These are phyloP conservation scores for Zoanthus gigantus DNA, from an alignment of 92 coral and sea anemone species.

Conservation along the genomic window DNA sequence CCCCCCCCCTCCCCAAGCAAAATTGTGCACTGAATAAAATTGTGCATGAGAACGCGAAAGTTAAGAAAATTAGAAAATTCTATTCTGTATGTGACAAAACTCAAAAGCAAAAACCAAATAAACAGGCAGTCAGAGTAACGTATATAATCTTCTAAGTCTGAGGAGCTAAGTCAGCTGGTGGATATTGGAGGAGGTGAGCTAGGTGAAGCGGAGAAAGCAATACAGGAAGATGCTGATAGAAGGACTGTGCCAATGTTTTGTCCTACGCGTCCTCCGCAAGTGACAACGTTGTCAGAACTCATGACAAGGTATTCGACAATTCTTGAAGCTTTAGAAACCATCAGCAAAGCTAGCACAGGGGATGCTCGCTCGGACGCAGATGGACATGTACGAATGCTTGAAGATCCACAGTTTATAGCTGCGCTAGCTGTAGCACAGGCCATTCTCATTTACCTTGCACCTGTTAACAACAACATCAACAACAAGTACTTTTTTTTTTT, in stretches of 20 bases:
- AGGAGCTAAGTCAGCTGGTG: slow-evolving; percentile 25
- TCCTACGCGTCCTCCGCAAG: slow-evolving; percentile 58
- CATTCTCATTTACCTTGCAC: slow-evolving; percentile 54
- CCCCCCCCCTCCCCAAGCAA: too few species aligned
- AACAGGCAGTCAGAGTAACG: too few species aligned
- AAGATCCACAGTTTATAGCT: slow-evolving; percentile 57
- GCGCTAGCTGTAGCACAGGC: slow-evolving; percentile 58
- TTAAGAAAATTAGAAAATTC: too few species aligned
- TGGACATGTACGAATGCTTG: slow-evolving; percentile 56
- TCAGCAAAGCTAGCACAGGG: slow-evolving; percentile 57
- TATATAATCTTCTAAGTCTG: slow-evolving; percentile 39
- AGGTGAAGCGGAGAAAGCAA: slow-evolving; percentile 50
- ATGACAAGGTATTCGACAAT: slow-evolving; percentile 57
- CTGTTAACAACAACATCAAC: too few species aligned
- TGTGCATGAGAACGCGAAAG: too few species aligned
- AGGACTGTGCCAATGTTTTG: slow-evolving; percentile 60
- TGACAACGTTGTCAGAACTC: slow-evolving; percentile 62
- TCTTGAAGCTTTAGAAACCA: slow-evolving; percentile 49
- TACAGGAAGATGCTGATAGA: slow-evolving; percentile 43
- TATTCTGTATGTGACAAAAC: too few species aligned
- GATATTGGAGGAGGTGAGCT: slow-evolving; percentile 49
- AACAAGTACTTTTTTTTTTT: too few species aligned
- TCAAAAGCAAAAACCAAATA: not conserved
- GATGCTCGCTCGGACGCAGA: slow-evolving; percentile 59
- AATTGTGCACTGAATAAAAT: too few species aligned